Evolutionary conservation across 2,113 vertebrate genomes (phyloP), one percentile per base, ranked within the genome.

Genomic region (Willisornis vidua): DNA sequence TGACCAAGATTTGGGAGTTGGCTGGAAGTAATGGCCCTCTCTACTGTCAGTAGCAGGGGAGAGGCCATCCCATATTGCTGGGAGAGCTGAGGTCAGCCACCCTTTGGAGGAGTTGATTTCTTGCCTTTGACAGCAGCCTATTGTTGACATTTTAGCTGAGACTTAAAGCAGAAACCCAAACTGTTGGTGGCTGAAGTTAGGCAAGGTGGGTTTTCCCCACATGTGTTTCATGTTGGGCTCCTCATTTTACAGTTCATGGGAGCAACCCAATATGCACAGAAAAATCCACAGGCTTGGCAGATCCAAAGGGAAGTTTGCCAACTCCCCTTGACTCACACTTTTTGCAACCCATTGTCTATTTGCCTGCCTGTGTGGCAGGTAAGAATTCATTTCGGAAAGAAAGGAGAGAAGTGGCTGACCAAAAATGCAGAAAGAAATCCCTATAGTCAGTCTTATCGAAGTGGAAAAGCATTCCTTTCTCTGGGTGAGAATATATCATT

Each of bases 381-480:
- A 48, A 78, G 19, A 73, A 80, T 82, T 81, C 62, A 22, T 95
- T 87, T 78, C 28, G 78, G 66, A 65, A 89, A 46, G 63, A 83
- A 94, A 83, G 19, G 33, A 74, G 31, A 37, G 37, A 83, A 73
- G 20, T 14, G 26, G n/a, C 55, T 75, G 75, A 71, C 80, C 52
- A 75, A 72, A 84, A 90, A 51, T 82, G 74, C 80, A 79, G 90
- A 94, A 95, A 45, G 52, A 93, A 86, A 83, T 75, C 54, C 58
- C 72, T 80, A 29, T 76, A 75, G 59, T 28, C 49, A 61, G 39
- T 46, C 63, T 77, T 81, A 59, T 0, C 0, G 12, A 74, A 66
- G 66, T 85, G 61, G 72, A 94, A 95, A 90, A 87, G 22, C 71
- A 74, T 89, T 90, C 73, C 57, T 46, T 92, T 89, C 76, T 92